Percentiles rank a stretch among this genome's conserved stretches.
Evolutionary conservation across 2,797 vertebrate genomes (phyloP).

Genomic region (Chromobotia macracanthus): DNA sequence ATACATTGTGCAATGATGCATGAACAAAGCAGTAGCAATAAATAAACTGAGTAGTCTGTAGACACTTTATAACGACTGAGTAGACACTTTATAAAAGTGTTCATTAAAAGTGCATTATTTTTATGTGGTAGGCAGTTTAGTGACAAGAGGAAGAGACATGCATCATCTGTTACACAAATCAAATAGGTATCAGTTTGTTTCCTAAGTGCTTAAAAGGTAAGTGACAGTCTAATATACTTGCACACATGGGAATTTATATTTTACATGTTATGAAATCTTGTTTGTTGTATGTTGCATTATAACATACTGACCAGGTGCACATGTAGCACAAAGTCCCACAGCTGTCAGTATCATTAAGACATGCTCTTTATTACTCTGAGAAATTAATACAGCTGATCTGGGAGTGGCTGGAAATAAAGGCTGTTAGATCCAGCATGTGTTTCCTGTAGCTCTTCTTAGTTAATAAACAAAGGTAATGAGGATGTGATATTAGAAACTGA

Average conservation of each 20-base stretch:
- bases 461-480: slow-evolving; percentile 38
- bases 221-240: background rate
- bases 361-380: background rate
- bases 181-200: background rate
- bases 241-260: background rate
- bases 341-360: slow-evolving; percentile 22
- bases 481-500: slow-evolving; percentile 12
- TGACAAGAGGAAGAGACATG: background rate
- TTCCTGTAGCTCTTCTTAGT: slow-evolving; percentile 19
- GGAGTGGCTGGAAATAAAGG: background rate
- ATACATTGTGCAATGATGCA: background rate
- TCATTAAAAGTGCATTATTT: slow-evolving; percentile 6
- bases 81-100: background rate
- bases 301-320: slow-evolving; percentile 9
- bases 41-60: too few species aligned
- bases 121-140: background rate
- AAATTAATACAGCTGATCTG: slow-evolving; percentile 7
- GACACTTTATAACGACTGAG: background rate
- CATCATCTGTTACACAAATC: background rate
- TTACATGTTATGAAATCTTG: background rate
- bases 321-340: background rate
- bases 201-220: slow-evolving; percentile 2
- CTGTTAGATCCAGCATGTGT: slow-evolving; percentile 28
- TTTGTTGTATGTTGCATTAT: too few species aligned
- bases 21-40: background rate